A percentile compares a stretch with the other conserved stretches of the same genome.
Conservation (phyloP, 2,113 vertebrate genomes). For the Lophura nycthemera region DNA sequence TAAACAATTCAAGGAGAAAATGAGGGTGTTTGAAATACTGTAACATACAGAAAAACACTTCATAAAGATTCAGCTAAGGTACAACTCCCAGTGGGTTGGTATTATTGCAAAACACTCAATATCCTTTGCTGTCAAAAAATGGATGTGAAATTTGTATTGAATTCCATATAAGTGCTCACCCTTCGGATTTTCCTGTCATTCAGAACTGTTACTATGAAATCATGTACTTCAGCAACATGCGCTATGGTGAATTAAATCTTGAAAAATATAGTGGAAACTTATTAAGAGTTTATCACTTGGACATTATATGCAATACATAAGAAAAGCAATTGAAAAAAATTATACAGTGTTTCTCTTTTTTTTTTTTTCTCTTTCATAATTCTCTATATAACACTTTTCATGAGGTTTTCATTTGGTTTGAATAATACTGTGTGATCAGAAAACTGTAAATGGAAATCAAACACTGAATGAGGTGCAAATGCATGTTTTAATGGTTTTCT, state of each 20-base stretch:
- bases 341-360: not conserved
- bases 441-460: not conserved
- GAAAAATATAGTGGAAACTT: not conserved
- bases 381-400: not conserved
- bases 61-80: not conserved
- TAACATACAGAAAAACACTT: not conserved
- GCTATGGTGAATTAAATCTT: not conserved
- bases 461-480: not conserved
- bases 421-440: not conserved
- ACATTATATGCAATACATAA: not conserved
- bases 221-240: accelerated
- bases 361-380: not conserved
- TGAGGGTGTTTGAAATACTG: not conserved
- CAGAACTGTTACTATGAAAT: not conserved
- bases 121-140: not conserved
- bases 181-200: not conserved
- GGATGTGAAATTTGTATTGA: not conserved
- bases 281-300: not conserved
- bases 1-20: not conserved
- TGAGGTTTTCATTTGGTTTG: not conserved
- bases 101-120: not conserved
- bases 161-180: accelerated
- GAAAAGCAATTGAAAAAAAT: not conserved
- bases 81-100: not conserved
- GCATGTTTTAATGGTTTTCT: not conserved